Conservation (phyloP, 2,888 invertebrate genomes). For the Cheilosia variabilis region DNA sequence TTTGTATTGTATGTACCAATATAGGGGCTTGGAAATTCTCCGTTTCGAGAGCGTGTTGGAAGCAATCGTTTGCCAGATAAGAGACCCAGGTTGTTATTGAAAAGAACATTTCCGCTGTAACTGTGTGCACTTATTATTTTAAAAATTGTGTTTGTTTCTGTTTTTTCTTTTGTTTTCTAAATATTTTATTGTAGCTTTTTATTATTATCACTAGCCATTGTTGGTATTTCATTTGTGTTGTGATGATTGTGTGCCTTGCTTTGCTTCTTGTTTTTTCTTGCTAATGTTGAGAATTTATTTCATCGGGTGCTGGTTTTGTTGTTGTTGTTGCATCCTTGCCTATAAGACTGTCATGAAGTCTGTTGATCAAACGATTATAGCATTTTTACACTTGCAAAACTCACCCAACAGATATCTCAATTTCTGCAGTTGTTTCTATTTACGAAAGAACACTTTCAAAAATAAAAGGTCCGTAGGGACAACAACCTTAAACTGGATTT, state of each 20-base stretch:
- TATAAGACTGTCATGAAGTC: no score
- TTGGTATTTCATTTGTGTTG: conserved; percentile 7
- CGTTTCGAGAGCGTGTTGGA: conserved; percentile 94
- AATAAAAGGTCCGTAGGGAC: no score
- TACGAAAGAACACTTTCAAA: no score
- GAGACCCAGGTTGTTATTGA: conserved; percentile 89
- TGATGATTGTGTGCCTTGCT: conserved; percentile 44
- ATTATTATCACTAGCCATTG: conserved; percentile 17
- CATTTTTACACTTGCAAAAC: no score
- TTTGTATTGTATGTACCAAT: conserved; percentile 71
- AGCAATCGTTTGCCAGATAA: conserved; percentile 94
- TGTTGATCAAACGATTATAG: no score
- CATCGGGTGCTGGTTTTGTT: conserved; percentile 49
- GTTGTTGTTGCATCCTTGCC: no score
- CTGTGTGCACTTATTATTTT: conserved; percentile 55
- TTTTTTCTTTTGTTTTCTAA: conserved; percentile 22
- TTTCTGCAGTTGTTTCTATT: no score
- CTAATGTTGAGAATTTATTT: conserved; percentile 35
- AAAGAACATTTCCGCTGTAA: conserved; percentile 71
- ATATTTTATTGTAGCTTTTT: conserved; percentile 20
- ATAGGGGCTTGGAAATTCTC: conserved; percentile 88
- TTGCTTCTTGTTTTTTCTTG: conserved; percentile 29
- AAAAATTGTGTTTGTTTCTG: conserved; percentile 27
- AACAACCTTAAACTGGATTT: no score
- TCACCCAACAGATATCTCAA: no score